Conservation (phyloP, 92 coral and sea anemone genomes). For the Ricordea florida region DNA sequence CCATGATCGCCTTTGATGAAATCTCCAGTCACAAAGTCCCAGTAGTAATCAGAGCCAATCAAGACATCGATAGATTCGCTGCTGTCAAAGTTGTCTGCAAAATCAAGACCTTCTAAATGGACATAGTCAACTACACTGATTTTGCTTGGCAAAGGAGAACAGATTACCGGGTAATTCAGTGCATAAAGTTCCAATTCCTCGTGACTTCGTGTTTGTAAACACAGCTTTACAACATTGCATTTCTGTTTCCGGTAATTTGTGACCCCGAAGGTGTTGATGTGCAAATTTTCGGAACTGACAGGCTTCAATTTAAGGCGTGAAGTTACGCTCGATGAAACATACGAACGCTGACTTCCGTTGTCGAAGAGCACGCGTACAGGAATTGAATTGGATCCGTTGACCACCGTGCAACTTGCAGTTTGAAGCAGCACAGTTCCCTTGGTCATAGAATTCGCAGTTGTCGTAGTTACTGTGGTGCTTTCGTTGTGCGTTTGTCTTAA, state of each 20-base stretch:
- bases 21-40: constrained; percentile 53
- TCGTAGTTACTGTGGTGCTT: no score
- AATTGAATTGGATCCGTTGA: constrained; percentile 1
- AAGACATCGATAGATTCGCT: constrained; percentile 37
- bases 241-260: constrained; percentile 5
- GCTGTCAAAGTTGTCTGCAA: constrained; percentile 46
- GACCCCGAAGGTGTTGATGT: constrained; percentile 32
- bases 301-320: constrained; percentile 25
- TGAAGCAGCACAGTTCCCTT: constrained; percentile 24
- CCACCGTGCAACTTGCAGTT: constrained; percentile 16
- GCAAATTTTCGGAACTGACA: constrained; percentile 24
- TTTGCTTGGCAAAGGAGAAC: constrained; percentile 43
- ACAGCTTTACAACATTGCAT: constrained; percentile 28
- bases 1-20: constrained; percentile 29
- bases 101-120: constrained; percentile 35
- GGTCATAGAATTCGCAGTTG: background rate
- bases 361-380: no score
- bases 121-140: background rate
- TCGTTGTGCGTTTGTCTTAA: no score
- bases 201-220: constrained; percentile 4
- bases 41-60: constrained; percentile 47
- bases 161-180: constrained; percentile 27
- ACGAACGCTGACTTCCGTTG: constrained; percentile 15
- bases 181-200: constrained; percentile 19
- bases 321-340: constrained; percentile 9